Evolutionary conservation across 1,140 invertebrate species (phyloP).

Genomic region (Euwallacea similis): DNA sequence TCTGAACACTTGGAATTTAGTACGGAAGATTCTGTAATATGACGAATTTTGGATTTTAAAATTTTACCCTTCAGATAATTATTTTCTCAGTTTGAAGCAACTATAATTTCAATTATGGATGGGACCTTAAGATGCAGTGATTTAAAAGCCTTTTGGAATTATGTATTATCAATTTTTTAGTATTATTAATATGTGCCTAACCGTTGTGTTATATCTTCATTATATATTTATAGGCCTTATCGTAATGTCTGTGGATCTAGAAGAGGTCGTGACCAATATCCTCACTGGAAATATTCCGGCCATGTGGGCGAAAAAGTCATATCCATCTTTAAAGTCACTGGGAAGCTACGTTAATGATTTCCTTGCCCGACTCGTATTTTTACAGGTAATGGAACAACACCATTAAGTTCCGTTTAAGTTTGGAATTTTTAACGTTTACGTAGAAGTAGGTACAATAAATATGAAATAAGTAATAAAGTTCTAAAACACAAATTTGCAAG

Average conservation of each 20-base stretch:
- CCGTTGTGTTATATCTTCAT: background rate
- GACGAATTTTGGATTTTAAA: too few relatives aligned
- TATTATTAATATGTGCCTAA: too few relatives aligned
- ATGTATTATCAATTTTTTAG: too few relatives aligned
- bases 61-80: too few relatives aligned
- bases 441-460: too few relatives aligned
- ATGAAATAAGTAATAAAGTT: too few relatives aligned
- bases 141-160: too few relatives aligned
- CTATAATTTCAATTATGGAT: background rate
- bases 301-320: conserved; percentile 83
- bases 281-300: conserved; percentile 80
- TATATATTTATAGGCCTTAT: conserved; percentile 63
- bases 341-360: conserved; percentile 90
- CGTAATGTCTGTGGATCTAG: conserved; percentile 84
- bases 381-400: conserved; percentile 61
- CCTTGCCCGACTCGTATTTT: conserved; percentile 75
- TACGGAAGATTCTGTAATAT: too few relatives aligned
- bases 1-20: background rate
- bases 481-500: too few relatives aligned
- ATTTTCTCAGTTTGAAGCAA: background rate
- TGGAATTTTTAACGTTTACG: too few relatives aligned
- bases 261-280: conserved; percentile 84
- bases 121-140: too few relatives aligned
- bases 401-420: too few relatives aligned
- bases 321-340: conserved; percentile 91